phyloP scores from a whole-genome alignment of 2,797 vertebrate species.

The Aviceda leuphotes region DNA sequence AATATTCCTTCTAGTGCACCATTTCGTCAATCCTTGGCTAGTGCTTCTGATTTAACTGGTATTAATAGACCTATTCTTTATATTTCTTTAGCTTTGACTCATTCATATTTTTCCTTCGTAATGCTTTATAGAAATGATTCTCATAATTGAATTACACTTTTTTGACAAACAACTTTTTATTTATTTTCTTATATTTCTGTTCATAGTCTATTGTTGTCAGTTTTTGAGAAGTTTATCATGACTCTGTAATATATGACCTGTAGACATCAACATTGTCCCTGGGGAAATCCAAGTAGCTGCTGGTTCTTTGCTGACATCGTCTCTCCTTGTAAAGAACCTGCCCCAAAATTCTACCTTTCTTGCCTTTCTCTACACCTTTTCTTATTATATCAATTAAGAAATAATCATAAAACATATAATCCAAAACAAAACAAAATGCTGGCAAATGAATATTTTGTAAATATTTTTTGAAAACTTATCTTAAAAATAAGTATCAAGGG shows the following conservation, averaged over 20 bases:
- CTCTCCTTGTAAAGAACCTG: not conserved
- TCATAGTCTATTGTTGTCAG: not conserved
- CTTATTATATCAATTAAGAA: not conserved
- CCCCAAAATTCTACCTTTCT: not conserved
- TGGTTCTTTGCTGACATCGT: not conserved
- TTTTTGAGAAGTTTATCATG: not conserved
- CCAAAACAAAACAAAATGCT: not conserved
- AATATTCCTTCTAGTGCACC: not conserved
- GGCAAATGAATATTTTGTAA: not conserved
- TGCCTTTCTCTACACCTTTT: not conserved
- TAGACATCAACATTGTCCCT: not conserved
- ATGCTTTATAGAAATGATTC: not conserved
- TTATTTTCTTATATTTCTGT: not conserved
- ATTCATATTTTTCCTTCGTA: not conserved
- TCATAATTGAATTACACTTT: not conserved
- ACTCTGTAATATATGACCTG: not conserved
- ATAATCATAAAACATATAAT: not conserved
- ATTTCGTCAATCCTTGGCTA: not conserved
- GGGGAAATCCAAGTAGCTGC: not conserved
- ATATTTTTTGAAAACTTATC: not conserved
- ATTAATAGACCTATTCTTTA: not conserved
- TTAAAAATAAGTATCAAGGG: not conserved
- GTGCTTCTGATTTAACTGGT: not conserved
- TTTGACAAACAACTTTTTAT: not conserved
- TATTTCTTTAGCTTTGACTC: not conserved